Percentiles rank a stretch among this genome's conserved stretches.
Evolutionary conservation across 2,113 vertebrate genomes (phyloP).

Genomic region (Brachyhypopomus gauderio): DNA sequence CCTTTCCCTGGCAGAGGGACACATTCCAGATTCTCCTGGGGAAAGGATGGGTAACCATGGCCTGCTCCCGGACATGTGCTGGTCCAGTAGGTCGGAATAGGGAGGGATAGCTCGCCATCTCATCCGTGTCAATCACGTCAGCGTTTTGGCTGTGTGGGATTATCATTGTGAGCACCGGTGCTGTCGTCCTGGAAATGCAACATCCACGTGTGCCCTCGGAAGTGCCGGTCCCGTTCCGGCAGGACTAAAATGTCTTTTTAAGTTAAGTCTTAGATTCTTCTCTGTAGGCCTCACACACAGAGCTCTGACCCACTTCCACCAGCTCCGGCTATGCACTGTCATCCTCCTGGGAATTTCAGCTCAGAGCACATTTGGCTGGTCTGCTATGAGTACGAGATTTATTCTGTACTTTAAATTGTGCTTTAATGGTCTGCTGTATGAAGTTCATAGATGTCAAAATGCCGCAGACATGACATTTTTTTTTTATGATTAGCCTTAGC

Average conservation of each 20-base stretch:
- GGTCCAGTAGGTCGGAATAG: not conserved
- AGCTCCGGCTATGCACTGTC: not conserved
- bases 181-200: not conserved
- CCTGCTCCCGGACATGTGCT: too few species aligned
- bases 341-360: not conserved
- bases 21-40: conserved; percentile 53
- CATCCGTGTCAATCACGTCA: not conserved
- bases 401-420: not conserved
- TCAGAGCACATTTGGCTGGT: not conserved
- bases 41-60: conserved; percentile 42
- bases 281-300: not conserved
- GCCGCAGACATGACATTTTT: too few species aligned
- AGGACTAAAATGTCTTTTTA: not conserved
- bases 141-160: too few species aligned
- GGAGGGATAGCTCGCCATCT: not conserved
- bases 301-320: not conserved
- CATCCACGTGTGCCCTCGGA: not conserved
- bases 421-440: not conserved
- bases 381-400: not conserved
- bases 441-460: not conserved
- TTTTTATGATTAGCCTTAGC: too few species aligned
- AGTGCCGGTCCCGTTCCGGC: not conserved
- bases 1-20: conserved; percentile 54
- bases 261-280: not conserved
- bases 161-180: too few species aligned